Percentiles rank a stretch among this genome's conserved stretches.
Evolutionary conservation across 2,888 invertebrate genomes (phyloP).

Genomic region (Auanema sp.): DNA sequence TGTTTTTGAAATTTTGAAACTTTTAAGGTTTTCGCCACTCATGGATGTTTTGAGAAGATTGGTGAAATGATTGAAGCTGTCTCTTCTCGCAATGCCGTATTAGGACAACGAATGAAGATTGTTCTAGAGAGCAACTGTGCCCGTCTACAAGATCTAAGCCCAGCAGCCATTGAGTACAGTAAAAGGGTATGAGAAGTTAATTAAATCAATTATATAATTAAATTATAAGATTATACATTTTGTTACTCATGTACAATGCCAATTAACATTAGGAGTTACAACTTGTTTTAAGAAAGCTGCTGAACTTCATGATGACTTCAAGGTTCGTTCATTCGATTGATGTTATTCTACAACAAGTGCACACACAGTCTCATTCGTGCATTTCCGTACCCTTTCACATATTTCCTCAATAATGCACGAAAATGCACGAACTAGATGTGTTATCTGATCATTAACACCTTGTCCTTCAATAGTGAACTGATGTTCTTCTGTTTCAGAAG

Average conservation of each 20-base stretch:
- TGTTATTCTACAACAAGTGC: neutral
- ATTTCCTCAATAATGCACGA: neutral
- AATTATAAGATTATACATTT: constrained; percentile 29
- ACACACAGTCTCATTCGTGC: neutral
- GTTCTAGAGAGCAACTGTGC: constrained; percentile 35
- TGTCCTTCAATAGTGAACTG: neutral
- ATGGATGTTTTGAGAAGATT: constrained; percentile 33
- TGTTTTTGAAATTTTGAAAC: neutral
- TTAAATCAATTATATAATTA: constrained; percentile 1
- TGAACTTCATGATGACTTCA: constrained; percentile 12
- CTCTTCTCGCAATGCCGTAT: constrained; percentile 23
- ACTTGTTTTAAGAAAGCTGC: constrained; percentile 15
- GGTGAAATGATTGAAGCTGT: constrained; percentile 42
- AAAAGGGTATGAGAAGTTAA: constrained; percentile 19
- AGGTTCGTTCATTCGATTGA: constrained; percentile 12
- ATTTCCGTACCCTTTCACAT: neutral
- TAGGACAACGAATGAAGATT: constrained; percentile 25
- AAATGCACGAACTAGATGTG: neutral
- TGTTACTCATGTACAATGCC: constrained; percentile 31
- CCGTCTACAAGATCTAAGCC: constrained; percentile 33
- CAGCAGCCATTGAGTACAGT: constrained; percentile 29
- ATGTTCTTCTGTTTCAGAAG: constrained; percentile 11
- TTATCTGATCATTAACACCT: neutral
- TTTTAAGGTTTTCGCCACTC: constrained; percentile 32
- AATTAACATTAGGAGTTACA: constrained; percentile 28